Conservation (phyloP, 2,113 vertebrate genomes). For the Ameiurus melas region DNA sequence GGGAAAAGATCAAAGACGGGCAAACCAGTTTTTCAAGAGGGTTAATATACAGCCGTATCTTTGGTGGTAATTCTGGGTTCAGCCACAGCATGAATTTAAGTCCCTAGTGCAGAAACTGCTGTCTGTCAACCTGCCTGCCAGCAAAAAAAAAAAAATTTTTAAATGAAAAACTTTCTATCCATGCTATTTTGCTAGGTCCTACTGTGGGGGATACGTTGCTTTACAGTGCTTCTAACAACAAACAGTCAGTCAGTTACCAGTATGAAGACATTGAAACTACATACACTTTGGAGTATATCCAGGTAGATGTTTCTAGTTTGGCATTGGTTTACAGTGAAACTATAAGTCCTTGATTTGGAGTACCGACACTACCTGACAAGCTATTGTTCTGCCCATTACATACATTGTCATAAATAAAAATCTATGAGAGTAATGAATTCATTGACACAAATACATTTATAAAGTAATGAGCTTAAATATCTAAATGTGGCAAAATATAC, state of each 20-base stretch:
- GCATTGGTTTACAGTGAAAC: background rate
- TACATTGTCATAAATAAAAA: background rate
- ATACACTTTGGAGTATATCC: background rate
- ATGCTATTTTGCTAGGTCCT: background rate
- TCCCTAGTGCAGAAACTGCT: background rate
- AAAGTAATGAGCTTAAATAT: background rate
- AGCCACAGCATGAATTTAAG: background rate
- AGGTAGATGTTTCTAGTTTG: background rate
- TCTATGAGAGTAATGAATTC: background rate
- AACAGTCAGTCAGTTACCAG: background rate
- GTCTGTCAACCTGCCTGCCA: background rate
- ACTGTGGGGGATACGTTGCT: background rate
- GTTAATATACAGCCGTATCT: background rate
- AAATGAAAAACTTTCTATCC: background rate
- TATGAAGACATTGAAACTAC: background rate
- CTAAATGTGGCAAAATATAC: no score
- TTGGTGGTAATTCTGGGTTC: background rate
- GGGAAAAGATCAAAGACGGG: no score
- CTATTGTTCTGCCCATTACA: background rate
- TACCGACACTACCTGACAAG: background rate
- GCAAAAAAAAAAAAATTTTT: background rate
- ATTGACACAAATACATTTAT: background rate
- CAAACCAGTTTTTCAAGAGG: no score
- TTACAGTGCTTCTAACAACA: no score
- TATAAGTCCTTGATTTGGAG: background rate